Conservation (phyloP, 2,797 vertebrate species). For the Cercopithecus neglectus region DNA sequence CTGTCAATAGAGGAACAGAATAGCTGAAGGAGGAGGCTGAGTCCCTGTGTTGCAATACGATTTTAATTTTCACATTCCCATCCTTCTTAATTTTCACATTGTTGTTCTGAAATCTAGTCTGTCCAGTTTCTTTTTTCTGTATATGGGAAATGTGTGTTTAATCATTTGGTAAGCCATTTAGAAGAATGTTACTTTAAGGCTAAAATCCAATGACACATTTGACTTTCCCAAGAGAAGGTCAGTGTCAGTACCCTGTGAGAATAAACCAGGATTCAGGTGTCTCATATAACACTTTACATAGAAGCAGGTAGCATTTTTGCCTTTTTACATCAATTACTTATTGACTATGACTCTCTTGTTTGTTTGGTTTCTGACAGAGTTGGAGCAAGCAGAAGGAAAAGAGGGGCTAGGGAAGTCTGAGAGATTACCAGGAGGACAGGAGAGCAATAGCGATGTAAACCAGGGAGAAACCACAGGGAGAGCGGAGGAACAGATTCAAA, state of each 20-base stretch:
- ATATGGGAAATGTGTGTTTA: conserved; percentile 25
- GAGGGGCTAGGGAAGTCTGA: conserved; percentile 72
- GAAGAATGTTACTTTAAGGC: conserved; percentile 28
- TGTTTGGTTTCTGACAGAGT: conserved; percentile 77
- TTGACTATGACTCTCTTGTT: conserved; percentile 68
- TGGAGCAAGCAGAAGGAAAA: conserved; percentile 69
- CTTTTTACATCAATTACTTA: conserved; percentile 32
- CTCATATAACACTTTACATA: conserved; percentile 21
- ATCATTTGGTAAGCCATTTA: conserved; percentile 32
- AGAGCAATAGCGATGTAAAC: conserved; percentile 63
- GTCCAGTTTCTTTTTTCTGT: not conserved
- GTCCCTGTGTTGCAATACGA: not conserved
- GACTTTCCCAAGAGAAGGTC: not conserved
- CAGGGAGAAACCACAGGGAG: conserved; percentile 65
- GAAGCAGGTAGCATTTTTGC: conserved; percentile 51
- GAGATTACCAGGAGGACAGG: conserved; percentile 67
- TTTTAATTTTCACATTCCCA: conserved; percentile 35
- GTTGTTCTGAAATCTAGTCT: conserved; percentile 12
- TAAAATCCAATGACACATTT: not conserved
- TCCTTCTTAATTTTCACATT: conserved; percentile 43
- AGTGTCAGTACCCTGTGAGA: not conserved
- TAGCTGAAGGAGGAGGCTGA: not conserved
- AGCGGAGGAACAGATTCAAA: conserved; percentile 71
- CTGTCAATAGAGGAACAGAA: not conserved
- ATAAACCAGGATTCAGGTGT: not conserved